A percentile compares a stretch with the other conserved stretches of the same genome.
phyloP scores from a whole-genome alignment of 2,888 invertebrate genomes.

The Deilephila porcellus region DNA sequence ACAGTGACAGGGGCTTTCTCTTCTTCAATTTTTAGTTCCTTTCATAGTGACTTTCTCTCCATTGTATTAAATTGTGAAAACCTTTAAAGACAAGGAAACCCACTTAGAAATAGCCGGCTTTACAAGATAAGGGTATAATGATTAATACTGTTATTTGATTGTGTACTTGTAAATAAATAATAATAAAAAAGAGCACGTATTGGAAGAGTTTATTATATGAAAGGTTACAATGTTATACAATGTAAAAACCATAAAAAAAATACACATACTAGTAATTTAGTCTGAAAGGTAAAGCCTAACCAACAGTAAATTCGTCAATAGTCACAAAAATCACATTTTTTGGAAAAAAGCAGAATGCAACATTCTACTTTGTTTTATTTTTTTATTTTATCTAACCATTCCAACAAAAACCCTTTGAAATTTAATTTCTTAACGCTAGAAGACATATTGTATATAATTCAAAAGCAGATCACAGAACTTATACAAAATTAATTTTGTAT shows the following conservation, averaged over 20 bases:
- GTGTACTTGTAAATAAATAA: neutral
- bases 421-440: neutral
- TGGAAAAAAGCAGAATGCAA: neutral
- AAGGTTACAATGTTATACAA: constrained; percentile 1
- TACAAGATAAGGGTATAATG: neutral
- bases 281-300: neutral
- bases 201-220: constrained; percentile 1
- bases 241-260: neutral
- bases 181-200: neutral
- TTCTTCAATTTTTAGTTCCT: no score
- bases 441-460: neutral
- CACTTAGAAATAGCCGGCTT: no score
- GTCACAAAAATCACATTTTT: constrained; percentile 1
- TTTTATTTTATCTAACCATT: neutral
- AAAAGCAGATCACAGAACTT: constrained; percentile 2
- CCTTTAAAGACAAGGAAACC: no score
- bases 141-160: neutral
- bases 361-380: neutral
- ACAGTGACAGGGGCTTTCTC: no score
- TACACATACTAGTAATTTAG: neutral
- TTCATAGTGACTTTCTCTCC: no score
- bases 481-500: neutral
- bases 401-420: neutral
- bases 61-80: no score
- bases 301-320: neutral